These are phyloP conservation scores for Minunthozetes semirufus DNA, from an alignment of 2,888 invertebrate species.

Conservation along the genomic window DNA sequence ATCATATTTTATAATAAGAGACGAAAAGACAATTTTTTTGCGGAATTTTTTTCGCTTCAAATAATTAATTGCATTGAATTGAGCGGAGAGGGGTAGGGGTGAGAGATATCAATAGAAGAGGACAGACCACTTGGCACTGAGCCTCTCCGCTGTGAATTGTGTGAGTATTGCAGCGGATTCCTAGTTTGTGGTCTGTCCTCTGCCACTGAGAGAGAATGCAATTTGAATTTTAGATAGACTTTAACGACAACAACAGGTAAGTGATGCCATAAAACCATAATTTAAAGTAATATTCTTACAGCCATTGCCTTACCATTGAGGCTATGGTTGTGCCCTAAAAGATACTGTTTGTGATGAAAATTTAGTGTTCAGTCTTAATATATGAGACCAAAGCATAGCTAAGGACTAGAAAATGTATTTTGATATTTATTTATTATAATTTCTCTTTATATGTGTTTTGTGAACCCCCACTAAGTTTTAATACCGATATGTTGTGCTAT, in stretches of 20 bases:
- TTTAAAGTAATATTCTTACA: neutral
- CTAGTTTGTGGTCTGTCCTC: no score
- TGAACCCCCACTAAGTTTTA: neutral
- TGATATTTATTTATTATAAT: constrained; percentile 21
- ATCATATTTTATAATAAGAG: no score
- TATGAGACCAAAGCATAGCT: neutral
- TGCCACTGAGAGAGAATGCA: no score
- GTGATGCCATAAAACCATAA: neutral
- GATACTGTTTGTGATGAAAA: neutral
- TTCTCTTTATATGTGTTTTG: neutral
- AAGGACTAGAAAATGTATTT: neutral
- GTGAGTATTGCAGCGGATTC: no score
- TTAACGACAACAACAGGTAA: neutral
- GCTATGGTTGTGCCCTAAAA: no score
- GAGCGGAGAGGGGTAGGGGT: no score
- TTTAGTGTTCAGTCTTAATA: neutral
- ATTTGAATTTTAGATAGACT: neutral
- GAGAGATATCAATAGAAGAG: no score
- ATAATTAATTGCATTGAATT: no score
- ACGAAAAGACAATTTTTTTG: no score
- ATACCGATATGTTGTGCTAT: neutral
- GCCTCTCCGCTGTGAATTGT: no score
- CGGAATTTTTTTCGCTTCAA: no score
- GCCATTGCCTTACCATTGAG: neutral
- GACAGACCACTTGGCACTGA: no score